phyloP scores from a whole-genome alignment of 2,113 vertebrate species.

The Platichthys flesus region DNA sequence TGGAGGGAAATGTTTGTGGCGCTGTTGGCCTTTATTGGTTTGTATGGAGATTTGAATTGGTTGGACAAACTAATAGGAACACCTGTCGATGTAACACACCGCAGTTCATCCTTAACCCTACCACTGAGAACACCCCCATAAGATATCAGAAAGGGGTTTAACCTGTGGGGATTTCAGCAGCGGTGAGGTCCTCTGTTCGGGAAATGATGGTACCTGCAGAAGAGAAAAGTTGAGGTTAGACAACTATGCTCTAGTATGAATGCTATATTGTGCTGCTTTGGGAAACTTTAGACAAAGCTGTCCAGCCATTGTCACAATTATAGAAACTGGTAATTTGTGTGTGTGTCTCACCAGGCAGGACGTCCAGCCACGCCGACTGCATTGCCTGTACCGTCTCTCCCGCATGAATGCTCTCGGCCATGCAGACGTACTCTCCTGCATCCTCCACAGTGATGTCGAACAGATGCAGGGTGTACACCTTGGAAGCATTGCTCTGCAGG shows the following conservation, averaged over 20 bases:
- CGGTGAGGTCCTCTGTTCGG: conserved; percentile 35
- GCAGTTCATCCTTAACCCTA: too few species aligned
- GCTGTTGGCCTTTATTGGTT: too few species aligned
- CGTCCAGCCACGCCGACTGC: conserved; percentile 92
- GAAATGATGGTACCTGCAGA: conserved; percentile 55
- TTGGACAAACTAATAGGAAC: too few species aligned
- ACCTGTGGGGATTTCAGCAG: conserved; percentile 61
- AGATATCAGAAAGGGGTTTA: too few species aligned
- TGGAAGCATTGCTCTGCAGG: conserved; percentile 90
- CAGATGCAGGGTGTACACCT: conserved; percentile 89
- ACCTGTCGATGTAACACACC: too few species aligned
- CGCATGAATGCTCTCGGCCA: conserved; percentile 86
- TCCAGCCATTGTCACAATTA: neutral
- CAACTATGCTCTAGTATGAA: neutral
- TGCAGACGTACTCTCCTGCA: conserved; percentile 93
- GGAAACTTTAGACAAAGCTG: neutral
- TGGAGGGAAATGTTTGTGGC: too few species aligned
- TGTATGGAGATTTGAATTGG: too few species aligned
- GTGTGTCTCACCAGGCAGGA: conserved; percentile 85
- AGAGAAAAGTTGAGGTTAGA: neutral
- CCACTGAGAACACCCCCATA: too few species aligned
- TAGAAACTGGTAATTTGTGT: neutral
- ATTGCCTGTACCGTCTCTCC: conserved; percentile 88
- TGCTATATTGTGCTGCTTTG: neutral
- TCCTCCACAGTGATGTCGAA: conserved; percentile 88